A percentile compares a stretch with the other conserved stretches of the same genome.
Evolutionary conservation across 2,113 vertebrate genomes (phyloP).

Genomic region (Columba livia): DNA sequence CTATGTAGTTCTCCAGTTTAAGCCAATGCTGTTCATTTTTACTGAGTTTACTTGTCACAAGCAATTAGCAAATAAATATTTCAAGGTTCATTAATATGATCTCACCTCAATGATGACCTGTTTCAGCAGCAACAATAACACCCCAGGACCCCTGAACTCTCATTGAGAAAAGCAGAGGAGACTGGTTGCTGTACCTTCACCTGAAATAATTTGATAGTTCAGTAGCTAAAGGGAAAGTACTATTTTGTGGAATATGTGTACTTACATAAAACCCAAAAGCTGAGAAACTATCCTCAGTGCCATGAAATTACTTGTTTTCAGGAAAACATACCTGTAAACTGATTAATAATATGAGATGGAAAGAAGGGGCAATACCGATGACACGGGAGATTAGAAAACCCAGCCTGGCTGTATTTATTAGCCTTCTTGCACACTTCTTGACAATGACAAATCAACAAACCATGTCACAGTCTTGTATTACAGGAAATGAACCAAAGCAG

Average conservation of each 20-base stretch:
- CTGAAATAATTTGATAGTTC: background rate
- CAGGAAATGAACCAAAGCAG: background rate
- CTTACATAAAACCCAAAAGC: background rate
- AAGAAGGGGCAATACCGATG: background rate
- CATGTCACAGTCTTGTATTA: background rate
- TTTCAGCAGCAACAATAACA: background rate
- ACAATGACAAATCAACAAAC: conserved; percentile 17
- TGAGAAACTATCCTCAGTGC: background rate
- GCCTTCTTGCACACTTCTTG: background rate
- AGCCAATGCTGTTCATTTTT: background rate
- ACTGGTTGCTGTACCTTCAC: background rate
- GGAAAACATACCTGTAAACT: background rate
- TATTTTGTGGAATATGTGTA: background rate
- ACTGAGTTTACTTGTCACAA: background rate
- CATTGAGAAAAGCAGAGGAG: background rate
- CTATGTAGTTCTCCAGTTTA: background rate
- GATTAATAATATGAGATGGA: background rate
- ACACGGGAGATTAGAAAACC: background rate
- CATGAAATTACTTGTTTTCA: background rate
- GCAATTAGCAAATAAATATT: background rate
- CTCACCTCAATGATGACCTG: background rate
- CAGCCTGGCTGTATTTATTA: conserved; percentile 2
- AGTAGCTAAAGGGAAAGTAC: background rate
- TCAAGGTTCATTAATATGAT: background rate
- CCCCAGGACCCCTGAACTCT: background rate